Evolutionary conservation across 2,113 vertebrate species (phyloP).

Genomic region (Rhombomys opimus): DNA sequence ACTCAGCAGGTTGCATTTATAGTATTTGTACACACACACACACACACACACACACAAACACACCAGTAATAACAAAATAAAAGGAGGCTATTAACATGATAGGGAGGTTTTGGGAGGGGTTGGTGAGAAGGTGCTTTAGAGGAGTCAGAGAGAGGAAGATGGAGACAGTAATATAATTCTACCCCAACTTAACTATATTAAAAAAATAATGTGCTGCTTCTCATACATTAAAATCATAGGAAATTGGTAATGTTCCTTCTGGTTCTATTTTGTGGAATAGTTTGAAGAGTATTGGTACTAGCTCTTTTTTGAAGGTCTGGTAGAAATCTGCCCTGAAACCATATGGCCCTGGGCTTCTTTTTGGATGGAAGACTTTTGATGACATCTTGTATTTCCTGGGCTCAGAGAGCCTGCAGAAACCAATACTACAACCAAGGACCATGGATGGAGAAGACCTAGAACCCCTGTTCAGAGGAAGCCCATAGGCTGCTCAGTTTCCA

Average conservation of each 20-base stretch:
- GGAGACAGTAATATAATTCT: background rate
- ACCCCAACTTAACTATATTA: background rate
- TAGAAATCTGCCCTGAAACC: too few relatives aligned
- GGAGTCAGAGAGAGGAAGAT: background rate
- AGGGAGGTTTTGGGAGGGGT: background rate
- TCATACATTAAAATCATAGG: background rate
- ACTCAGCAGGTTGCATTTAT: background rate
- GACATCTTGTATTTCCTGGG: too few relatives aligned
- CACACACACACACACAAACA: background rate
- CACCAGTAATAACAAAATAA: background rate
- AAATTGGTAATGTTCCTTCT: background rate
- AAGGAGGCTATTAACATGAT: background rate
- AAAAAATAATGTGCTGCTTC: background rate
- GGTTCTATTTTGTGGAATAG: too few relatives aligned
- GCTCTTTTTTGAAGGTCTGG: too few relatives aligned
- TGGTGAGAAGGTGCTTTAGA: background rate
- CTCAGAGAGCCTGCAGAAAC: too few relatives aligned
- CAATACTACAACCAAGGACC: too few relatives aligned
- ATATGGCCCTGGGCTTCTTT: too few relatives aligned
- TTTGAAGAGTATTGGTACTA: too few relatives aligned
- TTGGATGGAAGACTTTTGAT: too few relatives aligned
- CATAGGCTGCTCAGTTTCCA: too few relatives aligned
- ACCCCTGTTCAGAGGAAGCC: too few relatives aligned
- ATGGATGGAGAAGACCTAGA: too few relatives aligned
- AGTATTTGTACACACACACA: background rate